phyloP scores from a whole-genome alignment of 2,888 invertebrate species.

The Pseudanteris insignis region DNA sequence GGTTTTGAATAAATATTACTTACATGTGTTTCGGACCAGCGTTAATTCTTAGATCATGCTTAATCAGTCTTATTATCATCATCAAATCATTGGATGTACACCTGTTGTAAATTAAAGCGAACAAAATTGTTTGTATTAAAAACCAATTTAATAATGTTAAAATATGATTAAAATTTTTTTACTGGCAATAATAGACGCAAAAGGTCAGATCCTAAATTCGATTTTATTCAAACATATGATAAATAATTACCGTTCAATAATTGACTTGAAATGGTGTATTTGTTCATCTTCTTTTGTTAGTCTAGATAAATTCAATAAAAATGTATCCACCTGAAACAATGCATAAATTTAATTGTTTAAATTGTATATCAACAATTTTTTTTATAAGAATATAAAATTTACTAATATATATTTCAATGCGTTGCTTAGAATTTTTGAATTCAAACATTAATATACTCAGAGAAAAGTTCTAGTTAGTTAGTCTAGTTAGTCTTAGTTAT shows the following conservation, averaged over 20 bases:
- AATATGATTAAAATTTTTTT: too few relatives aligned
- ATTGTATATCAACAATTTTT: too few relatives aligned
- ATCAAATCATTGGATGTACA: conserved; percentile 86
- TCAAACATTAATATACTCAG: too few relatives aligned
- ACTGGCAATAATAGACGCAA: too few relatives aligned
- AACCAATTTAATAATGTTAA: background rate
- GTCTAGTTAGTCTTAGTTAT: too few relatives aligned
- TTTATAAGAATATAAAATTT: too few relatives aligned
- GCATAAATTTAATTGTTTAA: too few relatives aligned
- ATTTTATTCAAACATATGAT: conserved; percentile 1
- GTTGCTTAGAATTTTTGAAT: too few relatives aligned
- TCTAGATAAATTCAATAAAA: conserved; percentile 77
- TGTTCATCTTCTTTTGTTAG: conserved; percentile 91
- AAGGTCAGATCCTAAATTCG: too few relatives aligned
- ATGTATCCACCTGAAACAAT: conserved; percentile 73
- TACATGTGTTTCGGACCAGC: conserved; percentile 90
- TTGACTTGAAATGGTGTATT: conserved; percentile 76
- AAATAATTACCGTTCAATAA: conserved; percentile 71
- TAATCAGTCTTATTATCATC: conserved; percentile 86
- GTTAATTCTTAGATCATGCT: conserved; percentile 91
- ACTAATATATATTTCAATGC: too few relatives aligned
- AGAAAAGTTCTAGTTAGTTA: too few relatives aligned
- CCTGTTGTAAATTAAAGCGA: conserved; percentile 66
- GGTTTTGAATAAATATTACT: too few relatives aligned
- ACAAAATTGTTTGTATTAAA: background rate